Evolutionary conservation across 2,113 vertebrate genomes (phyloP).

Genomic region (Crotophaga sulcirostris): DNA sequence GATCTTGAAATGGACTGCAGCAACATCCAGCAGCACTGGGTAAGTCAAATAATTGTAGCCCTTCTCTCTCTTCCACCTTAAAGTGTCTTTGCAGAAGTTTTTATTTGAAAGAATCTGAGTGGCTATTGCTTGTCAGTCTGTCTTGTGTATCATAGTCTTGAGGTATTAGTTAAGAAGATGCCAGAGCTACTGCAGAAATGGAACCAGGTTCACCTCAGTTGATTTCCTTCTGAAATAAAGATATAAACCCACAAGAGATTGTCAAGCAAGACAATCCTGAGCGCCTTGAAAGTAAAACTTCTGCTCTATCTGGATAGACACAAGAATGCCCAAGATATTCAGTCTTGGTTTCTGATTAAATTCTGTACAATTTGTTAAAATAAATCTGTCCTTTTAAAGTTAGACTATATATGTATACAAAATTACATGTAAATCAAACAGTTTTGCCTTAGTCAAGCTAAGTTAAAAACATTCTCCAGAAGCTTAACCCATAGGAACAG

Average conservation of each 20-base stretch:
- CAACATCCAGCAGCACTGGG: background rate
- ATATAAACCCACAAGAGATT: background rate
- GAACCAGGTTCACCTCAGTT: background rate
- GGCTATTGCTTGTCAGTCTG: background rate
- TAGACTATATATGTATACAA: background rate
- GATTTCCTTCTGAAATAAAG: background rate
- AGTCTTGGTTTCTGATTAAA: background rate
- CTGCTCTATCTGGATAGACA: background rate
- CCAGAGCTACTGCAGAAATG: background rate
- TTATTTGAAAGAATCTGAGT: background rate
- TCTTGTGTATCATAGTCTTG: background rate
- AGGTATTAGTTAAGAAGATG: background rate
- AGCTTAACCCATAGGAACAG: background rate
- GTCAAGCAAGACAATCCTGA: background rate
- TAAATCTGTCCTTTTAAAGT: background rate
- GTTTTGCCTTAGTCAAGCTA: background rate
- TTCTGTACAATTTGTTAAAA: background rate
- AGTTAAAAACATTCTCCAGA: background rate
- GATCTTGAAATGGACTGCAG: background rate
- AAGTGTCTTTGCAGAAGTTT: background rate
- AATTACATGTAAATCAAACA: background rate
- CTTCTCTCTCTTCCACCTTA: background rate
- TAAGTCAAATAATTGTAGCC: background rate
- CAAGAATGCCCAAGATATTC: background rate
- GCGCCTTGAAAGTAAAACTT: background rate